phyloP scores from a whole-genome alignment of 2,113 vertebrate species.

The Myiozetetes cayanensis region DNA sequence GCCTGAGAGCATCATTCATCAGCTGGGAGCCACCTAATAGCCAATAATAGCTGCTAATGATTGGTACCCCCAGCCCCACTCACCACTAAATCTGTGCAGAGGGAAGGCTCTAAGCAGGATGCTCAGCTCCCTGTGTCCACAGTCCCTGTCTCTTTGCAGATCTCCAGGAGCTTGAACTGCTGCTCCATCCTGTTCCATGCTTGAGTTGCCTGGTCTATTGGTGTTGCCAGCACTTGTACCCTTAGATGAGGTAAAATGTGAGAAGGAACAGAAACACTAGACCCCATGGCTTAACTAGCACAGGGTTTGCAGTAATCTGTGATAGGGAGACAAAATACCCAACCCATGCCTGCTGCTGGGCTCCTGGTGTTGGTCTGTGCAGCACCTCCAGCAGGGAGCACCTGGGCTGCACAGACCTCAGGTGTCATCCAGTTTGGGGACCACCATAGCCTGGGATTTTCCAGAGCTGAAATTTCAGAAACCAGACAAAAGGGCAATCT shows the following conservation, averaged over 20 bases:
- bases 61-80: not conserved
- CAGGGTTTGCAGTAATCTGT: not conserved
- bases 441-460: not conserved
- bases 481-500: not conserved
- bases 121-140: not conserved
- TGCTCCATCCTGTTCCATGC: not conserved
- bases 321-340: not conserved
- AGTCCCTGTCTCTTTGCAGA: not conserved
- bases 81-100: not conserved
- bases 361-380: not conserved
- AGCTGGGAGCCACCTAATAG: not conserved
- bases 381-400: rapidly evolving
- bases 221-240: not conserved
- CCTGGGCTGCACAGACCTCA: not conserved
- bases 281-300: rapidly evolving
- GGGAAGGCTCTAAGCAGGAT: not conserved
- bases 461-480: not conserved
- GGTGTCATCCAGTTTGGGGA: not conserved
- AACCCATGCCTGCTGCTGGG: not conserved
- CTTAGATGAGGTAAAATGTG: not conserved
- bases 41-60: not conserved
- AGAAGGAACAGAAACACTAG: not conserved
- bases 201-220: rapidly evolving
- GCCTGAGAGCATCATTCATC: not conserved
- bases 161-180: rapidly evolving